These are phyloP conservation scores for Hydrophis major DNA, from an alignment of 2,797 vertebrate species.

Conservation along the genomic window DNA sequence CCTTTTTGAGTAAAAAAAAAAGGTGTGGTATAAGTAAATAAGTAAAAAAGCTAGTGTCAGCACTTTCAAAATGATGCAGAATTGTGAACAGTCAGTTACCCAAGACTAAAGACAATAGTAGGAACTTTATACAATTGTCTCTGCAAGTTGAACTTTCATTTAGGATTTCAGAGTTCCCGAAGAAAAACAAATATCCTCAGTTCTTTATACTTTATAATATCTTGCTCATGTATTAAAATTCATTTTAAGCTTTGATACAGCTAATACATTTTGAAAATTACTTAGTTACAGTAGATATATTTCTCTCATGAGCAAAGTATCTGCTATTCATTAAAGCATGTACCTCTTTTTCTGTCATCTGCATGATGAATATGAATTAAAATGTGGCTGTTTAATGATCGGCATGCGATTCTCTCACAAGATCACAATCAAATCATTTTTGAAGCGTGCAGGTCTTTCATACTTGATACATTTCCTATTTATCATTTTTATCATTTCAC, in stretches of 20 bases:
- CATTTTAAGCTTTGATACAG: background rate
- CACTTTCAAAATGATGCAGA: background rate
- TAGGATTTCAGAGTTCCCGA: conserved; percentile 18
- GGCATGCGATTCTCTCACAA: background rate
- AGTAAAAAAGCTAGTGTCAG: background rate
- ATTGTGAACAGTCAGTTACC: background rate
- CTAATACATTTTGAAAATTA: background rate
- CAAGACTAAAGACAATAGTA: background rate
- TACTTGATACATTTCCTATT: conserved; percentile 44
- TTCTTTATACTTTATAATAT: conserved; percentile 40
- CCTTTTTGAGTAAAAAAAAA: too few species aligned
- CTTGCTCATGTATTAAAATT: conserved; percentile 1
- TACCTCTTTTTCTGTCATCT: background rate
- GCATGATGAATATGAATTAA: background rate
- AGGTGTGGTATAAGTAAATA: too few species aligned
- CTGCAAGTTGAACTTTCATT: conserved; percentile 35
- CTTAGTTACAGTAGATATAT: background rate
- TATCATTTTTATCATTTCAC: conserved; percentile 48
- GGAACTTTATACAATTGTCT: conserved; percentile 45
- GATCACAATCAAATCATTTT: background rate
- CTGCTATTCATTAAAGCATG: background rate
- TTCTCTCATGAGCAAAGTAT: background rate
- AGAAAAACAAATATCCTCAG: background rate
- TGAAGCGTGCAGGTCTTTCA: background rate
- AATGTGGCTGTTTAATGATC: background rate